These are phyloP conservation scores for Pseudachorutes palmiensis DNA, from an alignment of 1,140 invertebrate species.

Conservation along the genomic window DNA sequence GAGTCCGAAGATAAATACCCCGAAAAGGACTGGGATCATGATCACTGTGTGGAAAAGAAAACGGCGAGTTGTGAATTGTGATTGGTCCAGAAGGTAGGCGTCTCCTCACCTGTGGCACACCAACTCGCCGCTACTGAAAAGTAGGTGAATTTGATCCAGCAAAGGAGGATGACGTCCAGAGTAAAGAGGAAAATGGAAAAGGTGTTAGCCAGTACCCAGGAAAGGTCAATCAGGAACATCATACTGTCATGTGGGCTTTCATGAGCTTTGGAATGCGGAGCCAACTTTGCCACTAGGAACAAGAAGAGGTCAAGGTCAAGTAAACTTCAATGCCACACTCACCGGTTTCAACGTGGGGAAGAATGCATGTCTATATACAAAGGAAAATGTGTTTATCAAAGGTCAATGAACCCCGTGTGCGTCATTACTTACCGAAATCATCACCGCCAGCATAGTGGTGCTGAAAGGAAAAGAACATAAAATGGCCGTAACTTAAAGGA, in stretches of 20 bases:
- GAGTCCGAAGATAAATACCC: constrained; percentile 30
- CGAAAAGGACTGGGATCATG: constrained; percentile 31
- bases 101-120: constrained; percentile 28
- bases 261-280: constrained; percentile 20
- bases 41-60: constrained; percentile 10
- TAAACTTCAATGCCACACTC: no score
- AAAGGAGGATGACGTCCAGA: constrained; percentile 35
- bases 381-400: no score
- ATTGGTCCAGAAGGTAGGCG: constrained; percentile 8
- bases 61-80: no score
- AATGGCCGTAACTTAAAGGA: neutral
- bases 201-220: constrained; percentile 35
- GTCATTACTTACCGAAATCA: constrained; percentile 19
- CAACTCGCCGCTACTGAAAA: constrained; percentile 33
- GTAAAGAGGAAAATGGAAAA: constrained; percentile 36
- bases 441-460: constrained; percentile 37
- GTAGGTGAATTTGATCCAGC: constrained; percentile 37
- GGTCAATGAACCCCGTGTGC: no score
- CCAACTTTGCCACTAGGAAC: constrained; percentile 29
- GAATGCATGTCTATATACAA: constrained; percentile 31
- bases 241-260: constrained; percentile 31
- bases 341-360: constrained; percentile 34
- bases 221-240: constrained; percentile 33
- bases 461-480: neutral
- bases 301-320: no score